Evolutionary conservation across 2,113 vertebrate species (phyloP).

Genomic region (Scartelaos histophorus): DNA sequence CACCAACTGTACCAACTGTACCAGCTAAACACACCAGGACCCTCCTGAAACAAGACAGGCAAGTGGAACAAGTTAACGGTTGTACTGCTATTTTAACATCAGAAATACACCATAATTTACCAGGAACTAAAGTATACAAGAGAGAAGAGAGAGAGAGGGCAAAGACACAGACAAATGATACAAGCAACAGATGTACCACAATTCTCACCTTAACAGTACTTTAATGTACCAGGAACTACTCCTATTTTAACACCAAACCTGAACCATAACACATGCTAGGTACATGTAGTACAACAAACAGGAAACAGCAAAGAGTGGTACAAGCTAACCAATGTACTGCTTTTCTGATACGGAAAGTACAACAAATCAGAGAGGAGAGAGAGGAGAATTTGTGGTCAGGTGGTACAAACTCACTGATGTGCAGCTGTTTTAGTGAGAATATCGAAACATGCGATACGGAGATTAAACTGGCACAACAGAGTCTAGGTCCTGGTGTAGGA

Average conservation of each 20-base stretch:
- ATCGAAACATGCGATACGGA: too few species aligned
- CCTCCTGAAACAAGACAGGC: too few species aligned
- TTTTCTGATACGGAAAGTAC: background rate
- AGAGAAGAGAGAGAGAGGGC: slow-evolving; percentile 59
- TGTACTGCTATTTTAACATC: too few species aligned
- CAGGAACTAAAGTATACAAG: too few species aligned
- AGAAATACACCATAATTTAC: background rate
- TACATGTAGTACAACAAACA: too few species aligned
- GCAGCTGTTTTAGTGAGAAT: slow-evolving; percentile 60
- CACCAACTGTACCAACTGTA: slow-evolving; percentile 35
- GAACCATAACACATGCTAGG: too few species aligned
- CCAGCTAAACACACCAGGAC: background rate
- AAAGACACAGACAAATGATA: slow-evolving; percentile 96
- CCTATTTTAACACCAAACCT: too few species aligned
- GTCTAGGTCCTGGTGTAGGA: too few species aligned
- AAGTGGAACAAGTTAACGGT: too few species aligned
- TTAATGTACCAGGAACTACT: background rate
- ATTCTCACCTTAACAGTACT: slow-evolving; percentile 71
- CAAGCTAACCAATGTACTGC: background rate
- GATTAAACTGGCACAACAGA: too few species aligned
- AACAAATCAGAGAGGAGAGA: too few species aligned
- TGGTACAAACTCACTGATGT: slow-evolving; percentile 92
- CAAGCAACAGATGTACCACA: slow-evolving; percentile 85
- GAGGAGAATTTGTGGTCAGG: slow-evolving; percentile 65
- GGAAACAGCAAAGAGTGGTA: too few species aligned